Percentiles rank a stretch among this genome's conserved stretches.
Evolutionary conservation across 2,113 vertebrate genomes (phyloP).

Genomic region (Symphodus melops): DNA sequence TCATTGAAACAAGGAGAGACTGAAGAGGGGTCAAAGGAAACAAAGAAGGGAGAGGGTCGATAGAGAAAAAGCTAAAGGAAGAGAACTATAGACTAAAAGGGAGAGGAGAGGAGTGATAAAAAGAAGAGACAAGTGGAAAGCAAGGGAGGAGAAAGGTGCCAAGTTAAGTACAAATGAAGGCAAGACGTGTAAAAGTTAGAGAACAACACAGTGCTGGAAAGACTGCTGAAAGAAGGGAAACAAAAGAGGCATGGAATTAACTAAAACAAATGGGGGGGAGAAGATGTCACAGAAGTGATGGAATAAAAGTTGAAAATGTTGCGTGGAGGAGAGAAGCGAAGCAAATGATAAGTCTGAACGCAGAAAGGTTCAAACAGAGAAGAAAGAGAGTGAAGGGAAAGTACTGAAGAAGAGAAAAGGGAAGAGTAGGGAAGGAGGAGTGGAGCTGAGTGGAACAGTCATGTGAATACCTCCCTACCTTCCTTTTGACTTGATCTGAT

Average conservation of each 20-base stretch:
- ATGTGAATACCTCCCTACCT: too few species aligned
- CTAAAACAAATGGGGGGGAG: background rate
- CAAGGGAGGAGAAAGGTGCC: background rate
- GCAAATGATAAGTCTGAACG: too few species aligned
- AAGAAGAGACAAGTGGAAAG: slow-evolving; percentile 6
- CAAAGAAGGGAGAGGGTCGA: background rate
- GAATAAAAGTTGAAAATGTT: background rate
- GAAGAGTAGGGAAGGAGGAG: too few species aligned
- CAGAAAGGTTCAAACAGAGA: too few species aligned
- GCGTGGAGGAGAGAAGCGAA: background rate
- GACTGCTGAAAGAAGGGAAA: background rate
- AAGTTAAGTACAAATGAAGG: background rate
- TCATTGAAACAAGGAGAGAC: background rate
- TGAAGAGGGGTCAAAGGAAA: background rate
- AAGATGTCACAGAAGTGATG: background rate
- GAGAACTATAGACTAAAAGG: too few species aligned
- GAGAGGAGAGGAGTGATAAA: background rate
- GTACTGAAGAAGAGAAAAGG: too few species aligned
- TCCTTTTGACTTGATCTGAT: too few species aligned
- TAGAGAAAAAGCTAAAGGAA: background rate
- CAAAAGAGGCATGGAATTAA: background rate
- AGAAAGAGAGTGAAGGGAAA: too few species aligned
- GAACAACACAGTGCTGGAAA: background rate
- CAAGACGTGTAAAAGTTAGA: background rate
- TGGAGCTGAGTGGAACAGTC: too few species aligned